phyloP scores from a whole-genome alignment of 1,140 invertebrate species.

The Ceratoteleas bidentatus region DNA sequence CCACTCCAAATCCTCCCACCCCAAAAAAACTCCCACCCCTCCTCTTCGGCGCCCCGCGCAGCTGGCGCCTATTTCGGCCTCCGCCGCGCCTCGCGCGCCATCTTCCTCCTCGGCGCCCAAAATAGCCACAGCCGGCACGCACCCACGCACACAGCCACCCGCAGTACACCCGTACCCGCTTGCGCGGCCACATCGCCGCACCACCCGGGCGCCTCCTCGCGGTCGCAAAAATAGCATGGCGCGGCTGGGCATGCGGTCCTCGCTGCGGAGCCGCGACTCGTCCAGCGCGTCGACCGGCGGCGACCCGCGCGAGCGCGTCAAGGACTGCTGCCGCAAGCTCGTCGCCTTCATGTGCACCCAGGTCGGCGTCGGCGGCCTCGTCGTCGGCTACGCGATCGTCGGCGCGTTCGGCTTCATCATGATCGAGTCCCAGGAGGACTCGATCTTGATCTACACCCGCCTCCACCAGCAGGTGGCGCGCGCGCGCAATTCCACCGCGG shows the following conservation, averaged over 20 bases:
- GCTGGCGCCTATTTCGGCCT: constrained; percentile 6
- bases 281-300: constrained; percentile 85
- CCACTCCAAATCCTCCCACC: neutral
- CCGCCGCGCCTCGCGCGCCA: constrained; percentile 16
- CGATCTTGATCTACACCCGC: too few relatives aligned
- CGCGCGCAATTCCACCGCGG: constrained; percentile 82
- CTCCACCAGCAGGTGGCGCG: constrained; percentile 75
- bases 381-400: constrained; percentile 96
- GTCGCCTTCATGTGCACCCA: constrained; percentile 96
- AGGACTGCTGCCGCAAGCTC: constrained; percentile 91
- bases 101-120: constrained; percentile 21
- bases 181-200: constrained; percentile 16
- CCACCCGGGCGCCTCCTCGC: neutral
- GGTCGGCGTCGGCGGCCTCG: constrained; percentile 96
- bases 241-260: constrained; percentile 75
- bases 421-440: constrained; percentile 89
- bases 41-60: constrained; percentile 2
- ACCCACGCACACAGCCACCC: constrained; percentile 18
- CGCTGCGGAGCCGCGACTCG: constrained; percentile 85
- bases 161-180: constrained; percentile 20
- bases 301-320: constrained; percentile 87
- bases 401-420: constrained; percentile 95
- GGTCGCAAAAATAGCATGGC: constrained; percentile 57
- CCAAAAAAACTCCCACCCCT: neutral
- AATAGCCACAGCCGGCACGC: constrained; percentile 29